Evolutionary conservation across 2,797 vertebrate species (phyloP).

Genomic region (Urocyon cinereoargenteus): DNA sequence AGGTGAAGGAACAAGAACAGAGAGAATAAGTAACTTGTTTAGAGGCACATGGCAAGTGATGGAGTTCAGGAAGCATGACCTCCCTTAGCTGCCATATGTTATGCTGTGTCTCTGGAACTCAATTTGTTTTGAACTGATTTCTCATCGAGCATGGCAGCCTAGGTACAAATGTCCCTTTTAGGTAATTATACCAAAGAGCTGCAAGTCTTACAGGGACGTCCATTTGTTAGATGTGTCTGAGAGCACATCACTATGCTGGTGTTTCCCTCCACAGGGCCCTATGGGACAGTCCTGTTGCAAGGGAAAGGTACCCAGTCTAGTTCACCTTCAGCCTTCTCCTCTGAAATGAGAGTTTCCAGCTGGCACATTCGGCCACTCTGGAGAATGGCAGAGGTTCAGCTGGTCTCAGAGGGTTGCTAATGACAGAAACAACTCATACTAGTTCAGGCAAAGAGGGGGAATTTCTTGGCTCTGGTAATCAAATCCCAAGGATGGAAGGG

Average conservation of each 20-base stretch:
- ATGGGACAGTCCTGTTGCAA: not conserved
- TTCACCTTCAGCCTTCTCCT: not conserved
- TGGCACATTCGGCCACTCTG: no score
- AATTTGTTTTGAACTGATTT: not conserved
- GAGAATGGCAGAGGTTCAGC: not conserved
- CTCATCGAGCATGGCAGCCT: not conserved
- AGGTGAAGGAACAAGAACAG: not conserved
- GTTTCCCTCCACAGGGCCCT: not conserved
- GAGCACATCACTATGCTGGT: rapidly evolving
- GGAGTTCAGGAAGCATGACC: not conserved
- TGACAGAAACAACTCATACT: not conserved
- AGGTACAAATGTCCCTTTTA: not conserved
- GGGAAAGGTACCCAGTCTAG: not conserved
- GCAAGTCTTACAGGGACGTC: no score
- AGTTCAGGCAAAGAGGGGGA: not conserved
- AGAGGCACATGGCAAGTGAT: no score
- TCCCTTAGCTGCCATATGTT: not conserved
- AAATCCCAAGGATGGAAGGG: not conserved
- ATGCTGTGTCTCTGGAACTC: not conserved
- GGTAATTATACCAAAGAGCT: not conserved
- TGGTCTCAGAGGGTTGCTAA: not conserved
- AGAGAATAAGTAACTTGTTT: not conserved
- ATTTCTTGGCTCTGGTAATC: conserved; percentile 22
- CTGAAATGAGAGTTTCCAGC: not conserved
- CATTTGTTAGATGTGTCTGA: not conserved